These are phyloP conservation scores for Diuraphis noxia DNA, from an alignment of 1,140 invertebrate species.

Conservation along the genomic window DNA sequence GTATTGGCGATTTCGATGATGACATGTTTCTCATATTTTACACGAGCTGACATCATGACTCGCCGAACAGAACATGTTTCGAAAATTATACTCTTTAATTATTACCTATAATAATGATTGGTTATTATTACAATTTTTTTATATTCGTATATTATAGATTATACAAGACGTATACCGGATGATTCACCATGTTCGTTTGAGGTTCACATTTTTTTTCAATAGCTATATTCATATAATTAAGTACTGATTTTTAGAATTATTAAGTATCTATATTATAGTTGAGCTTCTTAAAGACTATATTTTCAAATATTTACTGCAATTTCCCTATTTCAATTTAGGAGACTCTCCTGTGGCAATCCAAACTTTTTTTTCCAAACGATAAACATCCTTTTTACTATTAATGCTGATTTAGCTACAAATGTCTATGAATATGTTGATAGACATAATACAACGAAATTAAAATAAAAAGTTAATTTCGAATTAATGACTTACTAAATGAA, in stretches of 20 bases:
- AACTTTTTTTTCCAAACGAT: neutral
- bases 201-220: too few species aligned
- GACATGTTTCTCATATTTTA: neutral
- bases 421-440: neutral
- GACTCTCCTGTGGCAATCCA: rapidly evolving
- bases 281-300: neutral
- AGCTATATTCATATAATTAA: neutral
- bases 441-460: neutral
- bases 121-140: neutral
- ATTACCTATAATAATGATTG: neutral
- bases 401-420: neutral
- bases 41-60: neutral
- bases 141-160: neutral
- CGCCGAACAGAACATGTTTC: neutral
- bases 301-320: neutral
- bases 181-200: neutral
- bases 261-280: neutral
- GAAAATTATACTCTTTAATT: neutral
- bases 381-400: too few species aligned
- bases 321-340: neutral
- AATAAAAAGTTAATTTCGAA: neutral
- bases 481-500: neutral
- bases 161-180: neutral
- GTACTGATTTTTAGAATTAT: neutral
- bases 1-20: neutral